Percentiles rank a stretch among this genome's conserved stretches.
phyloP scores from a whole-genome alignment of 1,140 invertebrate genomes.

The Pogonus chalceus region DNA sequence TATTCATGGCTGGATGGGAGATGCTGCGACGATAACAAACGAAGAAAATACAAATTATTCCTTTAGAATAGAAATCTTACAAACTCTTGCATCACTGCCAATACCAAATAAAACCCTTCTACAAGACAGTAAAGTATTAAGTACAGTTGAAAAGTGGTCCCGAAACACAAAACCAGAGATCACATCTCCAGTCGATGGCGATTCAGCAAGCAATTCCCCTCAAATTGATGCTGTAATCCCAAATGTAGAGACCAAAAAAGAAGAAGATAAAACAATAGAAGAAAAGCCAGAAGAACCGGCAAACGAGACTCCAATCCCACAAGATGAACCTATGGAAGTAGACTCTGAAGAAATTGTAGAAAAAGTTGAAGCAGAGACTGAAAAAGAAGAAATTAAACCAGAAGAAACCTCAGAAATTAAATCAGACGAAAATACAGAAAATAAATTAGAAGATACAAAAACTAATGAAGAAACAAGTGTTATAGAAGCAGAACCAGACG shows the following conservation, averaged over 20 bases:
- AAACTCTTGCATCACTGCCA: slow-evolving; percentile 70
- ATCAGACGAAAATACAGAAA: neutral
- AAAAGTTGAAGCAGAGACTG: neutral
- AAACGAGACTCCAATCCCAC: slow-evolving; percentile 8
- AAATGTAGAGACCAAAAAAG: slow-evolving; percentile 17
- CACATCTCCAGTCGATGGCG: slow-evolving; percentile 36
- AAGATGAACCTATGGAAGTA: neutral
- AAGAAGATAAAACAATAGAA: slow-evolving; percentile 12
- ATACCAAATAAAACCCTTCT: slow-evolving; percentile 89
- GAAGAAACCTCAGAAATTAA: neutral
- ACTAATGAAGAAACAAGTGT: slow-evolving; percentile 20
- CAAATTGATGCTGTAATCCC: slow-evolving; percentile 12
- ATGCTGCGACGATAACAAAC: slow-evolving; percentile 25
- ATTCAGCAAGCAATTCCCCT: slow-evolving; percentile 32
- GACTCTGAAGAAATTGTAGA: neutral
- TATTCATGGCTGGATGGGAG: slow-evolving; percentile 83
- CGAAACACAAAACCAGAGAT: slow-evolving; percentile 31
- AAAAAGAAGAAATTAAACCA: neutral
- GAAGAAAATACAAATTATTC: slow-evolving; percentile 5
- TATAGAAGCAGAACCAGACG: slow-evolving; percentile 11
- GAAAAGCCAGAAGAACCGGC: slow-evolving; percentile 12
- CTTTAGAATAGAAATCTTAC: slow-evolving; percentile 56
- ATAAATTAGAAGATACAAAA: slow-evolving; percentile 19
- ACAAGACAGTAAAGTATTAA: slow-evolving; percentile 80
- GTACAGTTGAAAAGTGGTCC: slow-evolving; percentile 73